Base-by-base conservation (phyloP, 1,140 invertebrate genomes). In the Leptopilina boulardi region DNA sequence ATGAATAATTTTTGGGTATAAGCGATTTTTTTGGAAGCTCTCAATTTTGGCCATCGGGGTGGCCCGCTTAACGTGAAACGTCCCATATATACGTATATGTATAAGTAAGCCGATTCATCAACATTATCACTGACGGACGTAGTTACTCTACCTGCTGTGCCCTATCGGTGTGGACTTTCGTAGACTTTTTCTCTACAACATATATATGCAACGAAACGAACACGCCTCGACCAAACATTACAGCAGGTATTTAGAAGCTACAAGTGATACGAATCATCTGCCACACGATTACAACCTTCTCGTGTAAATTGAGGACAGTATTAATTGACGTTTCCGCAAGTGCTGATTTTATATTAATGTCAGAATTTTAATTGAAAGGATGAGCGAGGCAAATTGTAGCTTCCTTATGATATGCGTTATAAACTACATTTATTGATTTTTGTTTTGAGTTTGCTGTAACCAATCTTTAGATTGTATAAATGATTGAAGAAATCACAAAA, bases 61-160 rank as follows among this genome's bases (percentile, higher is more conserved):
- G n/a, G n/a, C n/a, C n/a, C n/a, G n/a, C n/a, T n/a, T n/a, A n/a
- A n/a, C n/a, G n/a, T n/a, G n/a, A n/a, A n/a, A n/a, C n/a, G n/a
- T n/a, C n/a, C n/a, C 79, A 79, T 80, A 76, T 76, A 80, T 30
- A 15, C 13, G n/a, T 13, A 10, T 26, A 77, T 79, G 78, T 71
- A 79, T 83, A 83, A 83, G 83, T 83, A 83, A 85, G 86, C 80
- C 86, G 83, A 89, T 89, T 89, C 85, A 88, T 89, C 88, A 89
- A 86, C 87, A 89, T 89, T 89, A 89, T 88, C 88, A 88, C 86
- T 86, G 86, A 87, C 87, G 84, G 84, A 85, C 77, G 78, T 83
- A 84, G 86, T 87, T 89, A 86, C 81, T 80, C 77, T 80, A 81
- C 79, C 77, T 79, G 73, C 73, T 74, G 21, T 75, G 41, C 80